Conservation (phyloP, 1,140 invertebrate species). For the Mylabris phalerata region DNA sequence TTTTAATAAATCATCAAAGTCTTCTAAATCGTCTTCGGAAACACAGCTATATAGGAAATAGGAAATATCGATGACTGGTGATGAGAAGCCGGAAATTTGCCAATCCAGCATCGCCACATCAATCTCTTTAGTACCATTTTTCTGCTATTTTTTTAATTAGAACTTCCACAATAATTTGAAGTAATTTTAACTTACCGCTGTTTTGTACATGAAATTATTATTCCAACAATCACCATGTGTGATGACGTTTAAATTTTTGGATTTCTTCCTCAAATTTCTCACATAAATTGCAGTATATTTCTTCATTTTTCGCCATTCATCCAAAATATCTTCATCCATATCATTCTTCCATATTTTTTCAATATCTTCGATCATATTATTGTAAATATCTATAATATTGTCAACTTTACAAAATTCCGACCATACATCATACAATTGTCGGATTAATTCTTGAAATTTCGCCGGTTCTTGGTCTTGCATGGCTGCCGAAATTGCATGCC, state of each 20-base stretch:
- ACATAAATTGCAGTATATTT: not conserved
- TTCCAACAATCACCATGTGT: conserved; percentile 31
- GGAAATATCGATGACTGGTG: conserved; percentile 50
- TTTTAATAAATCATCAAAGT: conserved; percentile 45
- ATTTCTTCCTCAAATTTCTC: not conserved
- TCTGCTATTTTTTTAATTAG: conserved; percentile 1
- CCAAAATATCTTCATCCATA: conserved; percentile 3
- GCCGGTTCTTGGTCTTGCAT: conserved; percentile 41
- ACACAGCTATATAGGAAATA: conserved; percentile 52
- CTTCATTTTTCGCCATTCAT: conserved; percentile 11
- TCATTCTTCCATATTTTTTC: conserved; percentile 8
- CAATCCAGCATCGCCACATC: conserved; percentile 44
- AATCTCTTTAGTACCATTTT: conserved; percentile 1
- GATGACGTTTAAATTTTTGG: conserved; percentile 16
- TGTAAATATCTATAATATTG: no score
- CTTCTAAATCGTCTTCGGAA: conserved; percentile 41
- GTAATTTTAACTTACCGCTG: conserved; percentile 12
- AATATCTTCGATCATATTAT: conserved; percentile 6
- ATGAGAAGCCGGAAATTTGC: conserved; percentile 49
- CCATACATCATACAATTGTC: not conserved
- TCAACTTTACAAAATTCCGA: no score
- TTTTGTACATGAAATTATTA: conserved; percentile 30
- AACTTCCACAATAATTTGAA: not conserved
- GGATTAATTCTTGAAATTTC: conserved; percentile 26
- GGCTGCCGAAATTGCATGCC: conserved; percentile 49